A percentile compares a stretch with the other conserved stretches of the same genome.
These are phyloP conservation scores for Copsychus sechellarum DNA, from an alignment of 2,113 vertebrate genomes.

Conservation along the genomic window DNA sequence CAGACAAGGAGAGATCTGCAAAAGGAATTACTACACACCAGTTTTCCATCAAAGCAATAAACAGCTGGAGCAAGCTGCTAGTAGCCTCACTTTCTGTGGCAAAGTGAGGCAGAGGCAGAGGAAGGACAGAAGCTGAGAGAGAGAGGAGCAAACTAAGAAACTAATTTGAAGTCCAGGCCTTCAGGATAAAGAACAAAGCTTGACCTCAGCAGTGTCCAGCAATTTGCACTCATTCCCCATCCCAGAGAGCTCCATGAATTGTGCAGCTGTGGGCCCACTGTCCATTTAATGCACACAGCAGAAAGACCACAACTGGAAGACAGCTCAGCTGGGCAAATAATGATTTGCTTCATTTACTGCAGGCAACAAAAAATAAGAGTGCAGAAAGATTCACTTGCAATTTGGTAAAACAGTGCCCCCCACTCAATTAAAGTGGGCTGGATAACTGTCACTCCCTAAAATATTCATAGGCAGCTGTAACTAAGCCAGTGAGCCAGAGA, in stretches of 20 bases:
- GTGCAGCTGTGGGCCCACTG: background rate
- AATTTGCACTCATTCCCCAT: background rate
- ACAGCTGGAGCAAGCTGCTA: background rate
- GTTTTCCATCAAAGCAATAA: background rate
- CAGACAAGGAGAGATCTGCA: background rate
- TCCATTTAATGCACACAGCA: background rate
- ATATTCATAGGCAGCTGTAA: slow-evolving; percentile 58
- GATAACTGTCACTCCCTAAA: slow-evolving; percentile 45
- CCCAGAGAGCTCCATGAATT: background rate
- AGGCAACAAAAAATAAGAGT: background rate
- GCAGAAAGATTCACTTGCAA: background rate
- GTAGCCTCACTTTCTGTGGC: background rate
- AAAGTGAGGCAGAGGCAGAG: background rate
- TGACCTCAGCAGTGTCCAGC: background rate
- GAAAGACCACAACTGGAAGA: background rate
- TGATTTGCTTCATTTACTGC: background rate
- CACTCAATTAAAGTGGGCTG: slow-evolving; percentile 29
- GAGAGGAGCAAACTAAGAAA: background rate
- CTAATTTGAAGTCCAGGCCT: background rate
- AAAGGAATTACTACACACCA: background rate
- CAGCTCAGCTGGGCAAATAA: background rate
- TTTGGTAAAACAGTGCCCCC: slow-evolving; percentile 11
- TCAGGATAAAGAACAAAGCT: background rate
- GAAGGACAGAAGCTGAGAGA: background rate
- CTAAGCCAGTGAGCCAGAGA: slow-evolving; percentile 21